phyloP scores from a whole-genome alignment of 2,888 invertebrate genomes.

The Drosophila demipolita region DNA sequence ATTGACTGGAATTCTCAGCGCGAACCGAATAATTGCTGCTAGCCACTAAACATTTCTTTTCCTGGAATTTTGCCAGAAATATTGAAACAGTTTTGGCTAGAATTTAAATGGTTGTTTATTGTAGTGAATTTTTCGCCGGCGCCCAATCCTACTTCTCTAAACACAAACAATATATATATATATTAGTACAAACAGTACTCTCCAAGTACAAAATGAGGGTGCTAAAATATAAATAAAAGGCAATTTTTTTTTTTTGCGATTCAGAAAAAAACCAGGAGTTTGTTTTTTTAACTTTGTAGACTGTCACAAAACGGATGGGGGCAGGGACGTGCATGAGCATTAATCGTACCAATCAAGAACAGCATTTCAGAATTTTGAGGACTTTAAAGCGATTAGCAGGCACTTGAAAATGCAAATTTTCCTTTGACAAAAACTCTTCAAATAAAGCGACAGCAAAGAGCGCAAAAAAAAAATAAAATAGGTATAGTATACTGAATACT shows the following conservation, averaged over 20 bases:
- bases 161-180: constrained; percentile 10
- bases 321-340: constrained; percentile 40
- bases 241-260: not conserved
- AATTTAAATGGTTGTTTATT: constrained; percentile 24
- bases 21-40: constrained; percentile 5
- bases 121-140: constrained; percentile 9
- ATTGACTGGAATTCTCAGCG: constrained; percentile 2
- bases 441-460: not conserved
- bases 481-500: not conserved
- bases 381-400: not conserved
- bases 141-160: not conserved
- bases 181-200: not conserved
- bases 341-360: constrained; percentile 29
- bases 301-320: constrained; percentile 5
- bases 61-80: constrained; percentile 1
- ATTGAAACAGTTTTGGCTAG: not conserved
- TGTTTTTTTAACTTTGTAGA: not conserved
- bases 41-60: not conserved
- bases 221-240: not conserved
- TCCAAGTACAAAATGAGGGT: not conserved
- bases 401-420: constrained; percentile 41
- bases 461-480: not conserved
- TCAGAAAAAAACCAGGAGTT: not conserved
- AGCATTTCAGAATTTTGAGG: constrained; percentile 15
- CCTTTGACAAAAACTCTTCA: not conserved